phyloP scores from a whole-genome alignment of 2,888 invertebrate genomes.

The Tyria jacobaeae region DNA sequence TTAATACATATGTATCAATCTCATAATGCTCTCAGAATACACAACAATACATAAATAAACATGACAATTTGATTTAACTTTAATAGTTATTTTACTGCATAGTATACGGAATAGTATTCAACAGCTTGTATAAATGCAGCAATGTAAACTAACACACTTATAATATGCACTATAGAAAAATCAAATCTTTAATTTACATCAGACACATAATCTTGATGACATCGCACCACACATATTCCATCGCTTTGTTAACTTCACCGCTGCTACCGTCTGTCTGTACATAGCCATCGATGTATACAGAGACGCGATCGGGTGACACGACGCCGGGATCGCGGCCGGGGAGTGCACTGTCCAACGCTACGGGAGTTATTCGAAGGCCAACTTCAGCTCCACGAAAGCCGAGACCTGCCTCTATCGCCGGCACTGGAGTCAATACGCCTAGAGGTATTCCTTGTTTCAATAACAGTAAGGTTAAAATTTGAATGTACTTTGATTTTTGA shows the following conservation, averaged over 20 bases:
- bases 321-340: constrained; percentile 94
- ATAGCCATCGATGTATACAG: constrained; percentile 76
- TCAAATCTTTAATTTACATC: constrained; percentile 2
- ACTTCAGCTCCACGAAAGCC: constrained; percentile 89
- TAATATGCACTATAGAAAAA: not conserved
- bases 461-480: constrained; percentile 7
- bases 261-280: constrained; percentile 40
- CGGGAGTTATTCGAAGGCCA: constrained; percentile 84
- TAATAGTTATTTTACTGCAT: not conserved
- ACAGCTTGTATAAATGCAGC: constrained; percentile 9
- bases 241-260: constrained; percentile 20
- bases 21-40: not conserved
- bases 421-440: constrained; percentile 91
- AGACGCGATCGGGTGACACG: constrained; percentile 91
- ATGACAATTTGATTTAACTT: not conserved
- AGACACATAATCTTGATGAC: not conserved
- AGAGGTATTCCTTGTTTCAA: constrained; percentile 62
- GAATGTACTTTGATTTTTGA: not conserved
- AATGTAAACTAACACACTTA: constrained; percentile 6
- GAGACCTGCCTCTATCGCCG: constrained; percentile 89
- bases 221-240: constrained; percentile 29
- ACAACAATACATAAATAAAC: not conserved
- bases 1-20: no score
- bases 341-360: constrained; percentile 91
- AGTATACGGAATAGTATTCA: not conserved